Evolutionary conservation across 2,113 vertebrate species (phyloP).

Genomic region (Bostrychus sinensis): DNA sequence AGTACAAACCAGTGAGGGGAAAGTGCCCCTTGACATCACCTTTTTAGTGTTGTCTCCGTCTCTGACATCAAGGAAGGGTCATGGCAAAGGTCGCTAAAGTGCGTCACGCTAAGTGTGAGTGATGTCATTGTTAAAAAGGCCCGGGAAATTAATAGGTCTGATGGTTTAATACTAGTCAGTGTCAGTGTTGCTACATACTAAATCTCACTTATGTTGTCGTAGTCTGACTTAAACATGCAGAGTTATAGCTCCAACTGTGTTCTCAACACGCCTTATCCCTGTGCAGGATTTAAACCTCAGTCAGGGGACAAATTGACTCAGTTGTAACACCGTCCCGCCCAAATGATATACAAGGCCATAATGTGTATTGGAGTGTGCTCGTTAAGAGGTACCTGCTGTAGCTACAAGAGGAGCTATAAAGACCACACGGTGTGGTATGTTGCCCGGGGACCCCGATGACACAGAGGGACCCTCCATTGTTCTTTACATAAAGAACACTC

Average conservation of each 20-base stretch:
- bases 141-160: constrained; percentile 48
- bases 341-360: constrained; percentile 53
- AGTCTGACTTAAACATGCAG: background rate
- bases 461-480: constrained; percentile 76
- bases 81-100: constrained; percentile 67
- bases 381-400: constrained; percentile 72
- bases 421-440: constrained; percentile 70
- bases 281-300: constrained; percentile 32
- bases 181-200: background rate
- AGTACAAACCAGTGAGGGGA: constrained; percentile 70
- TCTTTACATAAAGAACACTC: constrained; percentile 71
- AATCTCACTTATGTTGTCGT: background rate
- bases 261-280: constrained; percentile 12
- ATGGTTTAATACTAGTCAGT: constrained; percentile 3
- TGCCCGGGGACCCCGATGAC: constrained; percentile 69
- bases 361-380: constrained; percentile 66
- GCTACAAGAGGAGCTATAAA: constrained; percentile 60
- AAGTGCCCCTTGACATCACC: constrained; percentile 77
- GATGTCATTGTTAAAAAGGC: constrained; percentile 63
- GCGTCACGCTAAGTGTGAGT: constrained; percentile 60
- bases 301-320: constrained; percentile 61
- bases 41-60: constrained; percentile 57
- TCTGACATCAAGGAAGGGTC: constrained; percentile 55
- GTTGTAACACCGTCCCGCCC: constrained; percentile 36
- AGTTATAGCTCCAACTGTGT: constrained; percentile 1